Evolutionary conservation across 2,888 invertebrate genomes (phyloP).

Genomic region (Mythimna lalbum): DNA sequence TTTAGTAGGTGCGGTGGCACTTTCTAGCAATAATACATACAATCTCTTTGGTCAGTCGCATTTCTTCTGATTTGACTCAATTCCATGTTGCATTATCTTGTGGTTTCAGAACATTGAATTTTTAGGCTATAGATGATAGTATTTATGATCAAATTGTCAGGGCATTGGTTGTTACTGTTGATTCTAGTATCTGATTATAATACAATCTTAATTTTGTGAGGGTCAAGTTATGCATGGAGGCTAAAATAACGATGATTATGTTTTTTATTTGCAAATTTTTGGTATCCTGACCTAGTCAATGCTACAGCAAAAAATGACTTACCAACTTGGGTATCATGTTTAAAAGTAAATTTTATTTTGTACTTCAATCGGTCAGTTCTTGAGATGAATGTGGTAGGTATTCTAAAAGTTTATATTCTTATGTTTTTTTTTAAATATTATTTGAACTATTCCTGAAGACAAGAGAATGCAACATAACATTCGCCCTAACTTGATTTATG

Average conservation of each 20-base stretch:
- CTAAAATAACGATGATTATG: slow-evolving; percentile 8
- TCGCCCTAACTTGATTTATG: slow-evolving; percentile 31
- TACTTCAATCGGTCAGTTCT: not conserved
- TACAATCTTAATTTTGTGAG: not conserved
- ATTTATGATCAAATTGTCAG: slow-evolving; percentile 2
- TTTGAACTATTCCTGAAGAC: slow-evolving; percentile 2
- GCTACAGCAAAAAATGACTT: slow-evolving; percentile 9
- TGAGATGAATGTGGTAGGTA: slow-evolving; percentile 8
- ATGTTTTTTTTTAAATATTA: not conserved
- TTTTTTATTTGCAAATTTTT: slow-evolving; percentile 12
- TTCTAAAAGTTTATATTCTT: slow-evolving; percentile 17
- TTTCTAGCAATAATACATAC: slow-evolving; percentile 40
- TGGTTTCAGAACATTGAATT: slow-evolving; percentile 21
- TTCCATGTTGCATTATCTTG: slow-evolving; percentile 49
- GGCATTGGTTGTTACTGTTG: not conserved
- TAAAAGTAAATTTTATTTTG: slow-evolving; percentile 5
- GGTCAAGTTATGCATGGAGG: not conserved
- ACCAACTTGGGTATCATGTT: slow-evolving; percentile 30
- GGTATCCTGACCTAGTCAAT: not conserved
- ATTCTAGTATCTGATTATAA: not conserved
- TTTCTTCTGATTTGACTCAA: slow-evolving; percentile 49
- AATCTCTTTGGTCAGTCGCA: slow-evolving; percentile 33
- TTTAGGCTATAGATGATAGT: slow-evolving; percentile 4
- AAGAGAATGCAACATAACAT: slow-evolving; percentile 38
- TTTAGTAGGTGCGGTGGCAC: slow-evolving; percentile 37